Evolutionary conservation across 2,888 invertebrate genomes (phyloP), one percentile per base, ranked within the genome.

Genomic region (Meganola albula): DNA sequence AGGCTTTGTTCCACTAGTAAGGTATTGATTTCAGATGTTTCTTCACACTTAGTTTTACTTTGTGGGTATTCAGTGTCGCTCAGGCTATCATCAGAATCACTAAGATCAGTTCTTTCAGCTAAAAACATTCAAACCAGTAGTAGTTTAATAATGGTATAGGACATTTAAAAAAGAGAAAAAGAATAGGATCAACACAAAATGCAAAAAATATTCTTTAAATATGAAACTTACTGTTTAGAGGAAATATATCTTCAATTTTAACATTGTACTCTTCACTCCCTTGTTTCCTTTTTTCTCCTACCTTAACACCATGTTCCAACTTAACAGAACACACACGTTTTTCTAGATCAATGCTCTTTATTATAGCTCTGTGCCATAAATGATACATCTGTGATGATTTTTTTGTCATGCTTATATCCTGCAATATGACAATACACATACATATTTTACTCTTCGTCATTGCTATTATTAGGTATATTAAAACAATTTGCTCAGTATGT

Each of bases 301-400:
- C 52, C 33, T 73, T 72, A 8, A 85, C 74, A 25, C 87, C 87
- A 26, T 89, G 77, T 53, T 90, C 89, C 37, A 90, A 72, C 46
- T 86, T 88, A 2, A 86, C 85, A 10, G 78, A 58, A 59, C 88
- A 89, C 8, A 62, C 63, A 41, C 74, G 78, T 21, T 75, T 77
- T 4, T 86, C 77, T 10, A 54, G 23, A 44, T 85, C 67, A 2
- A 89, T 58, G 48, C 67, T 73, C 49, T 63, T 84, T 9, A 90
- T 72, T 33, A 84, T 57, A 2, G 85, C 89, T 63, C 88, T 73
- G 37, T 91, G 89, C 93, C 92, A 93, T 14, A 92, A 63, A 42
- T 82, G 78, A 55, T 82, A 86, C 46, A 80, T 85, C 44, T 87
- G 86, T 30, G 76, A 72, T 2, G 74, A 66, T 49, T 77, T 85